Evolutionary conservation across 2,797 vertebrate species (phyloP), one percentile per base, ranked within the genome.

Genomic region (Bovichtus variegatus): DNA sequence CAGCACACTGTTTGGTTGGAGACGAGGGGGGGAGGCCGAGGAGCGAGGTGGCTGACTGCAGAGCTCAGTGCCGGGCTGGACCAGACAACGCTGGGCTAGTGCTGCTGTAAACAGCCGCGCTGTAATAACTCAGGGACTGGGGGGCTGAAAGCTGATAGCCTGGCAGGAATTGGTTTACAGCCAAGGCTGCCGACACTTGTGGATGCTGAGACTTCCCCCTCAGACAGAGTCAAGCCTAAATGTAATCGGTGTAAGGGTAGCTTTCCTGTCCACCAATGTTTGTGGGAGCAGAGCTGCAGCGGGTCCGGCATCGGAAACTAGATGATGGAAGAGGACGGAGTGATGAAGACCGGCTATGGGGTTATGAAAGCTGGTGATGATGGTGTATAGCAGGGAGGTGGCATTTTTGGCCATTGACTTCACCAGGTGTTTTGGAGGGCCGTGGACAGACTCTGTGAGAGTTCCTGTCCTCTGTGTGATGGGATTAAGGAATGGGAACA

Each of bases 81-180:
- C 81, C 89, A 71, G 80, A 83, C 76, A 88, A 69, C n/a, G 84
- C 83, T 73, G 77, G 76, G 85, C 65, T 19, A 21, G 62, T 6
- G 21, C 66, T 74, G 86, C 80, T 82, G 75, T 84, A 83, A 93
- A 92, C 87, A 88, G 82, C 88, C 76, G 74, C 76, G 50, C 91
- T 90, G 79, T 87, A 87, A 69, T 95, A 95, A 95, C 86, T 95
- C 94, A 92, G 85, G 87, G 87, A 78, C 76, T 46, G 71, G 80
- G 85, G 51, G 88, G 83, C 90, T 93, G 95, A 93, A 96, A 96
- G 85, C 73, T 1, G 89, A 94, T 92, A 95, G 88, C 92, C 88
- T 91, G 90, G 84, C 88, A 93, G 84, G 68, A 93, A 70, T 94
- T 87, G 65, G 88, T 94, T 95, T 94, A 90, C 94, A 92, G 92